Evolutionary conservation across 2,113 vertebrate genomes (phyloP).

Genomic region (Phaetusa simplex): DNA sequence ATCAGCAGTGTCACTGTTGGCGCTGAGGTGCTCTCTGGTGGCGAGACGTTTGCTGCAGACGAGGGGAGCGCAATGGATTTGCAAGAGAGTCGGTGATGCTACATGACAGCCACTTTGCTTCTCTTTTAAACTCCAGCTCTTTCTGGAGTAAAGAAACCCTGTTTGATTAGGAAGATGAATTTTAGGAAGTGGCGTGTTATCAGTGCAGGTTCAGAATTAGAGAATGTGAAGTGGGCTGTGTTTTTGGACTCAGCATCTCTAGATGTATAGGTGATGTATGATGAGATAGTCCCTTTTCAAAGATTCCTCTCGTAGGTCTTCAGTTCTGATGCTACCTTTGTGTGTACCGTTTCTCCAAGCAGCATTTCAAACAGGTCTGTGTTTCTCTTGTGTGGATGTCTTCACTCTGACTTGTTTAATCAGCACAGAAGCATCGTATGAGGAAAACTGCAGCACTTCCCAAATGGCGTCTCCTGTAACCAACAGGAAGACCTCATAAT

Average conservation of each 20-base stretch:
- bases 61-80: background rate
- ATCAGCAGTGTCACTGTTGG: background rate
- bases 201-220: background rate
- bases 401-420: background rate
- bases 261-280: too few species aligned
- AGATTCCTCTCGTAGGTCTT: background rate
- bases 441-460: background rate
- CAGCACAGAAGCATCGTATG: background rate
- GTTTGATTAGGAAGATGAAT: background rate
- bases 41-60: background rate
- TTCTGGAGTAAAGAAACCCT: background rate
- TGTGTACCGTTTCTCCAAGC: background rate
- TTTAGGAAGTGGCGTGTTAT: background rate
- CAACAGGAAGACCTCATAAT: background rate
- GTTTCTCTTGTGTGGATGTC: background rate
- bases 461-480: background rate
- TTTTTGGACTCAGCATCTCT: background rate
- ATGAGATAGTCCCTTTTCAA: background rate
- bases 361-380: background rate
- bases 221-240: background rate
- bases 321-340: background rate
- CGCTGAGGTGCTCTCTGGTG: background rate
- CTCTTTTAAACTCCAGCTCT: background rate
- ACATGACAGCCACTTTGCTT: background rate
- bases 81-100: background rate